Evolutionary conservation across 2,797 vertebrate genomes (phyloP), one percentile per base, ranked within the genome.

Genomic region (Danio kyathit): DNA sequence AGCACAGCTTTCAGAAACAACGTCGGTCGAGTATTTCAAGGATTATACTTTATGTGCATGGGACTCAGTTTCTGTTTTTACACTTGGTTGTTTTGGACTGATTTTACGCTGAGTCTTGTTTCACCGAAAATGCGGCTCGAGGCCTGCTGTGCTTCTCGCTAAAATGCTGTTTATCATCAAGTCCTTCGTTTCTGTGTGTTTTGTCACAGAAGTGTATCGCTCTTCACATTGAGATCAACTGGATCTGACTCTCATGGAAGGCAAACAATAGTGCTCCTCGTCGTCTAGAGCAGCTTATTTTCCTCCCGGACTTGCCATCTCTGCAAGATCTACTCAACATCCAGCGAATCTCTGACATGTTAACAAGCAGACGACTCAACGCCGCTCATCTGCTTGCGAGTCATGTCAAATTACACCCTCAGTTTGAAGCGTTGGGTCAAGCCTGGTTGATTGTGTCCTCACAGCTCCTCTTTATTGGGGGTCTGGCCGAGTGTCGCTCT

Each of bases 361-460:
- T 76, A 54, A 8, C 41, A 60, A 54, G 65, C 17, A 71, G 46
- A 43, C 51, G 44, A 69, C 64, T 61, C 5, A 41, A 54, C 51
- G 52, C 74, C 46, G 44, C 38, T 60, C 60, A 8, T 49, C 64
- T 57, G 56, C 38, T 70, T 44, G 65, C 59, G 49, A 82, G 74
- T 76, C 74, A 82, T 82, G 80, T 76, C 73, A 21, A 57, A 44
- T 64, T 71, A 44, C 79, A 56, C 73, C 41, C 73, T 57, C 65
- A 75, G 73, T 66, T 16, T 80, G 77, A 64, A 21, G 44, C 66
- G 56, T 74, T 79, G 78, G 60, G 66, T 83, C 59, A 75, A 83
- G 67, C 82, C 82, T 59, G 78, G 78, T 57, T 83, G 52, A 76
- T 29, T 65, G 65, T 59, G 8, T 54, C 57, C 17, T 64, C 48